These are phyloP conservation scores for Percopsis omiscomaycus DNA, from an alignment of 2,797 vertebrate genomes.

Conservation along the genomic window DNA sequence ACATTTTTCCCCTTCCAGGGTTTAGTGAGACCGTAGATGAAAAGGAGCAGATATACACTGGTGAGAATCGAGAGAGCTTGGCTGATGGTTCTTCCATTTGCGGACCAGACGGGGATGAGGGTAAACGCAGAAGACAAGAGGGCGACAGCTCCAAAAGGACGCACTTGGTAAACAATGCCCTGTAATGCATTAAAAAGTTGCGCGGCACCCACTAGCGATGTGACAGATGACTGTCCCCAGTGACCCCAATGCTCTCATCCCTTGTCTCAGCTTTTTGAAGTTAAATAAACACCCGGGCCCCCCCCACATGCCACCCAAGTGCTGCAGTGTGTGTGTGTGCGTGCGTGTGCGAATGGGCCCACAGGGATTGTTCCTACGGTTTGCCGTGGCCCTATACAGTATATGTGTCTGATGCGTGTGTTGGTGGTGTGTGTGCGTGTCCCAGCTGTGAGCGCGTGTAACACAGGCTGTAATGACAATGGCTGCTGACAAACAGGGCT, in stretches of 20 bases:
- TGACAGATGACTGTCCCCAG: slow-evolving; percentile 60
- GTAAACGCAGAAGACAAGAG: slow-evolving; percentile 31
- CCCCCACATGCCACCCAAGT: slow-evolving; percentile 71
- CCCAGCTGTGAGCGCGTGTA: neutral
- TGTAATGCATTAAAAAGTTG: slow-evolving; percentile 35
- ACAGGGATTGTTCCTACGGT: slow-evolving; percentile 41
- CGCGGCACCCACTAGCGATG: slow-evolving; percentile 37
- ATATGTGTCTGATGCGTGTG: slow-evolving; percentile 1
- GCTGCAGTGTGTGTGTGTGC: slow-evolving; percentile 49
- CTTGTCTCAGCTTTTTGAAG: slow-evolving; percentile 65
- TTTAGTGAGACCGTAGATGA: slow-evolving; percentile 50
- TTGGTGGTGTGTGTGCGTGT: slow-evolving; percentile 3
- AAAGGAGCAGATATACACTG: slow-evolving; percentile 64
- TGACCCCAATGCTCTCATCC: slow-evolving; percentile 66
- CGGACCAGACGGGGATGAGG: slow-evolving; percentile 36
- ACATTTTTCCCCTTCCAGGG: slow-evolving; percentile 43
- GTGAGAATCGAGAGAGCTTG: slow-evolving; percentile 49
- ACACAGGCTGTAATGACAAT: slow-evolving; percentile 55
- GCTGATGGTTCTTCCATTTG: slow-evolving; percentile 47
- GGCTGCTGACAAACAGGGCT: slow-evolving; percentile 64
- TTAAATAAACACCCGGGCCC: slow-evolving; percentile 70
- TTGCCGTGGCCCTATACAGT: slow-evolving; percentile 47
- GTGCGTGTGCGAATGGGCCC: slow-evolving; percentile 3
- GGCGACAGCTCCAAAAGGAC: slow-evolving; percentile 30
- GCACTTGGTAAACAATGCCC: slow-evolving; percentile 54